phyloP scores from a whole-genome alignment of 2,888 invertebrate genomes.

The Polietes domitor region DNA sequence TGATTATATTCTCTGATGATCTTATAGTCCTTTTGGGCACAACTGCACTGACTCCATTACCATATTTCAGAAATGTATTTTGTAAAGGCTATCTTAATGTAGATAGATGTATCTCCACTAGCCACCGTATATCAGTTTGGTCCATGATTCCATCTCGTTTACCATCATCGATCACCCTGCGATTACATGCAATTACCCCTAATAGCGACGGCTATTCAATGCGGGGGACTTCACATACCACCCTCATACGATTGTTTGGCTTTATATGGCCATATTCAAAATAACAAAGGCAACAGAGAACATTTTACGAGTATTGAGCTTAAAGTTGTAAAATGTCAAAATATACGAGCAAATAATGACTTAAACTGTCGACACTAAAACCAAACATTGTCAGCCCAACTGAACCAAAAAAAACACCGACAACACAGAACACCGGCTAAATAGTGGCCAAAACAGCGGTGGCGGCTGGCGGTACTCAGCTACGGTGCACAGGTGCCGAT shows the following conservation, averaged over 20 bases:
- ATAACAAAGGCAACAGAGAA: conserved; percentile 22
- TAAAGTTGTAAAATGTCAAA: conserved; percentile 36
- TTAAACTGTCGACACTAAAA: conserved; percentile 39
- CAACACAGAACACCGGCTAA: conserved; percentile 22
- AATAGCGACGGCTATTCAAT: neutral
- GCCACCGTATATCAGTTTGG: too few relatives aligned
- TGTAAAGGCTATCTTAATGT: too few relatives aligned
- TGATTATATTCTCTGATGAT: too few relatives aligned
- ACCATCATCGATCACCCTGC: too few relatives aligned
- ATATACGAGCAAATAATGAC: conserved; percentile 39
- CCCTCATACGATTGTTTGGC: conserved; percentile 25
- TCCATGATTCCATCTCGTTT: too few relatives aligned
- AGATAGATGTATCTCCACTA: too few relatives aligned
- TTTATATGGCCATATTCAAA: conserved; percentile 13
- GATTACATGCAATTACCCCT: too few relatives aligned
- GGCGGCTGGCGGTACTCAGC: neutral
- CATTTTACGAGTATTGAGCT: conserved; percentile 31
- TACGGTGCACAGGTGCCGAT: conserved; percentile 34
- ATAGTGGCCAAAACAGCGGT: conserved; percentile 5
- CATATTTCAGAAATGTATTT: too few relatives aligned
- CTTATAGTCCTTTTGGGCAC: too few relatives aligned
- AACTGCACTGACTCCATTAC: too few relatives aligned
- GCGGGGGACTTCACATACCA: conserved; percentile 21
- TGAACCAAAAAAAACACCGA: neutral
- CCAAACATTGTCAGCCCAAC: conserved; percentile 8